These are phyloP conservation scores for Calliphora vicina DNA, from an alignment of 1,140 invertebrate genomes.

Conservation along the genomic window DNA sequence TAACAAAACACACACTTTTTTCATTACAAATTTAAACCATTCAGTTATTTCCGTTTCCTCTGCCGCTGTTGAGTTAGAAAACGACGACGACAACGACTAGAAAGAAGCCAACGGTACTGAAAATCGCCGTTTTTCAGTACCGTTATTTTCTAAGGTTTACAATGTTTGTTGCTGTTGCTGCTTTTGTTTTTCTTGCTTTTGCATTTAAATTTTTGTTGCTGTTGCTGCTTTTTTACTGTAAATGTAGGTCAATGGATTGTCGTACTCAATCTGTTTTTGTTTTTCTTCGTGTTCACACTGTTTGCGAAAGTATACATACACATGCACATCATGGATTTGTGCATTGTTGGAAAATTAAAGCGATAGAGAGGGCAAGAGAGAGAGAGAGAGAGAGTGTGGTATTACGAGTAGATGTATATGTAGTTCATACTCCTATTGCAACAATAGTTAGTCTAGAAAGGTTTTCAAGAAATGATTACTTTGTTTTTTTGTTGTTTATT, in stretches of 20 bases:
- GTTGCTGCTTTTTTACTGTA: background rate
- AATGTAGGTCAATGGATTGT: slow-evolving; percentile 33
- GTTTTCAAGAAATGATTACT: background rate
- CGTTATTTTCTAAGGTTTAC: no score
- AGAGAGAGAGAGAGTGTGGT: no score
- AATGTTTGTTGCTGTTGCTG: no score
- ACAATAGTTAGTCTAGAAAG: background rate
- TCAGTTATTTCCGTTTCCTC: background rate
- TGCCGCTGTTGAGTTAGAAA: background rate
- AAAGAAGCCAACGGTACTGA: background rate
- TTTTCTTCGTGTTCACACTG: background rate
- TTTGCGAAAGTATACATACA: background rate
- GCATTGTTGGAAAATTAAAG: no score
- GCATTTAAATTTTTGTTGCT: background rate
- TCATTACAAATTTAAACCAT: background rate
- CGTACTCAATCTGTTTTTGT: slow-evolving; percentile 31
- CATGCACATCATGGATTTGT: background rate
- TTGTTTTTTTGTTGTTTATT: background rate
- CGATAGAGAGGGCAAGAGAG: no score
- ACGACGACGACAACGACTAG: background rate
- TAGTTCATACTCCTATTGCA: slow-evolving; percentile 7
- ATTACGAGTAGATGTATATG: background rate
- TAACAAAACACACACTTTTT: background rate
- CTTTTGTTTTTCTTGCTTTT: no score
- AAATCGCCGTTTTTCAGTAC: background rate